Percentiles rank a stretch among this genome's conserved stretches.
phyloP scores from a whole-genome alignment of 2,888 invertebrate genomes.

The Cantharis rufa region DNA sequence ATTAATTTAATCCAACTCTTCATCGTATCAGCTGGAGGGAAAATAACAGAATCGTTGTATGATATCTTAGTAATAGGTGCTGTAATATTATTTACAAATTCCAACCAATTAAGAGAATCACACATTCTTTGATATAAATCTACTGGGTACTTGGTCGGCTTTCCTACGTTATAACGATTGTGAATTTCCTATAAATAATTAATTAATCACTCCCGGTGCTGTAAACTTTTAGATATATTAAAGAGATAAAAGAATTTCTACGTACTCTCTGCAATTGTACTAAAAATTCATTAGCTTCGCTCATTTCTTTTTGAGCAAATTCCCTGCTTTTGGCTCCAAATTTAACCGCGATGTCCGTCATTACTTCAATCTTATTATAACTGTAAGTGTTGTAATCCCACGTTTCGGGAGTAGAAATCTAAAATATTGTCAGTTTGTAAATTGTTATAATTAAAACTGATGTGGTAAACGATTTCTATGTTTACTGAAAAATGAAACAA shows the following conservation, averaged over 20 bases:
- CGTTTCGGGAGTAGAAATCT: slow-evolving; percentile 14
- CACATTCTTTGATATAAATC: slow-evolving; percentile 7
- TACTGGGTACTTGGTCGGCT: not conserved
- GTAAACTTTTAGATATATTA: no score
- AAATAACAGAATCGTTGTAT: slow-evolving; percentile 12
- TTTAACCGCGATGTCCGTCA: slow-evolving; percentile 11
- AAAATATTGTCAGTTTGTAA: not conserved
- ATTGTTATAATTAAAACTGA: no score
- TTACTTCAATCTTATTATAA: slow-evolving; percentile 17
- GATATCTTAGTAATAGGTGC: slow-evolving; percentile 6
- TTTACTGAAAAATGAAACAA: not conserved
- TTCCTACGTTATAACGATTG: not conserved
- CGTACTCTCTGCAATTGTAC: slow-evolving; percentile 11
- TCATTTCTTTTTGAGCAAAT: slow-evolving; percentile 4
- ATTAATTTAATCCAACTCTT: slow-evolving; percentile 20
- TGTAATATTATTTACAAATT: slow-evolving; percentile 16
- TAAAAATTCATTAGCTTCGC: slow-evolving; percentile 3
- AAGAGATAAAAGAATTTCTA: not conserved
- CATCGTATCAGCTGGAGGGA: slow-evolving; percentile 16
- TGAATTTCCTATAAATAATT: slow-evolving; percentile 14
- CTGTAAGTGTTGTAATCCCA: slow-evolving; percentile 8
- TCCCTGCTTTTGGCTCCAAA: slow-evolving; percentile 7
- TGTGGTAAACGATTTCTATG: not conserved
- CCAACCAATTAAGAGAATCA: slow-evolving; percentile 12
- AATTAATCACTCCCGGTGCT: not conserved